Base-by-base conservation (phyloP, 2,113 vertebrate genomes). In the Alectura lathami region DNA sequence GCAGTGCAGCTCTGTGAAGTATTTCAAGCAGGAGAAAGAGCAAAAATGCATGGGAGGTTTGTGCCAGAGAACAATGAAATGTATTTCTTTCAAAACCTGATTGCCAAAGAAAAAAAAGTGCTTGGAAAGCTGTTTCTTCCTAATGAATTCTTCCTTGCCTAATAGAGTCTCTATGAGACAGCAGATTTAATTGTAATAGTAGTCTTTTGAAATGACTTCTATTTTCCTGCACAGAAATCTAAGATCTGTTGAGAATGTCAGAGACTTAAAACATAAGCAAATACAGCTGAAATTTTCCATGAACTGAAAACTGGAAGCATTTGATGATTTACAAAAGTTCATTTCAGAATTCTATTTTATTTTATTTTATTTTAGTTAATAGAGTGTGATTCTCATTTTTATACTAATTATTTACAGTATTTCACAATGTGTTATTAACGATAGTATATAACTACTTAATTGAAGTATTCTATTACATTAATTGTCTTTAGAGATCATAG, bases 91-190 rank as follows among this genome's bases (percentile, higher is more conserved):
- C 1, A 3, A 92, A 94, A 94, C 54, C 68, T 88, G 85, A 75
- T 86, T 93, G 79, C 64, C 59, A 56, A 36, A 72, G 72, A 88
- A 83, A 34, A 91, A 83, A 88, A 83, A 83, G 24, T 75, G 42
- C 88, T 91, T 88, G 54, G 75, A 88, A 93, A 89, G 51, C 38
- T 57, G 53, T n/a, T 92, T 90, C 75, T 74, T 74, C 68, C 34
- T 72, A 68, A 80, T 83, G 94, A 87, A 91, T 96, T 90, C 60
- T 88, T 93, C n/a, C 36, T 45, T 77, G 30, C 36, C 59, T 94
- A 68, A 57, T 36, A 62, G 64, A 93, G 14, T 45, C 32, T 63
- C 26, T 81, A 63, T 69, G 89, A 70, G 54, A 70, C 13, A 88
- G 34, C 42, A 93, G 43, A 57, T 60, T 78, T 45, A 81, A 83